Conservation (phyloP, 2,888 invertebrate species). For the Helicoverpa assulta region DNA sequence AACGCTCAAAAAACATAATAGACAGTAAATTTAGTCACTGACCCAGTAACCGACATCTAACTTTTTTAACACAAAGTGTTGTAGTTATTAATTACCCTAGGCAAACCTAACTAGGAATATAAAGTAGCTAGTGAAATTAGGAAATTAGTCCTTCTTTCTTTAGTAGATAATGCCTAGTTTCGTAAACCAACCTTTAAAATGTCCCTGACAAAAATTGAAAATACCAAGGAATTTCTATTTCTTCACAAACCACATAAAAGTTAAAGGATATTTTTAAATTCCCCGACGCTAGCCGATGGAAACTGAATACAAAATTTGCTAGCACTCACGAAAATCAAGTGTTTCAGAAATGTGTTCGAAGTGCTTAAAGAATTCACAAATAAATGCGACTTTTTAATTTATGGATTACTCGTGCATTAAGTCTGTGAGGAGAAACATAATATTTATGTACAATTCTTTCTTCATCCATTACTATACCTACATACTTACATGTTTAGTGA, state of each 20-base stretch:
- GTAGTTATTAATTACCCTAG: constrained; percentile 16
- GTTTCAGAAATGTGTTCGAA: constrained; percentile 56
- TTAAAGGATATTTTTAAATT: constrained; percentile 63
- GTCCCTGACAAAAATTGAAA: constrained; percentile 39
- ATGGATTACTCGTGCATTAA: background rate
- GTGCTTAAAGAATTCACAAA: constrained; percentile 9
- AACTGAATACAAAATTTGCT: constrained; percentile 66
- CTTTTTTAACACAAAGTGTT: constrained; percentile 20
- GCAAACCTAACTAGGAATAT: constrained; percentile 24
- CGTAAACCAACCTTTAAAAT: constrained; percentile 36
- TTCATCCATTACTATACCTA: no score
- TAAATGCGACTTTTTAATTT: constrained; percentile 3
- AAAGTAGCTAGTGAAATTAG: constrained; percentile 38
- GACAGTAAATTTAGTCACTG: no score
- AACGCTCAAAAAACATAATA: no score
- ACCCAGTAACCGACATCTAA: background rate
- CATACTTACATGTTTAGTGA: no score
- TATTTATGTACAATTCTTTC: background rate
- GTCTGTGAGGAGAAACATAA: background rate
- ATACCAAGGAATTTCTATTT: constrained; percentile 38
- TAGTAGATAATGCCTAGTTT: constrained; percentile 29
- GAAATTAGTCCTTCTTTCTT: constrained; percentile 28
- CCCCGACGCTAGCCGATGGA: constrained; percentile 54
- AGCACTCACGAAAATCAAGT: constrained; percentile 64
- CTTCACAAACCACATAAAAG: constrained; percentile 40